Base-by-base conservation (phyloP, 2,888 invertebrate species). In the Meganola albula region DNA sequence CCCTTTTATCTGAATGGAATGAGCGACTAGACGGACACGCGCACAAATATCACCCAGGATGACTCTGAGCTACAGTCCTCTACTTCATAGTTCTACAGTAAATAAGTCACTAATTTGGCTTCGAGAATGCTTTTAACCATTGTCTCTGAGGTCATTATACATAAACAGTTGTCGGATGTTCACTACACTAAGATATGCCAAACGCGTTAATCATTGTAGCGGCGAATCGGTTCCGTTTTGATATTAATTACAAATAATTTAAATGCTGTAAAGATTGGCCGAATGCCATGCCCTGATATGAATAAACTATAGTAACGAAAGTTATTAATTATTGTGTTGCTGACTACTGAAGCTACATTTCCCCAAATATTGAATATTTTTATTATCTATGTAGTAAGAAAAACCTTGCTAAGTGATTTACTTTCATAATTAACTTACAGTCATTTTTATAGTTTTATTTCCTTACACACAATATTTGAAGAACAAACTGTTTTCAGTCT, bases 1-100 rank as follows among this genome's bases (percentile, higher is more conserved):
- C 65, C 79, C 80, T 69, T 80, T 80, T 55, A 82, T 53, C 70
- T 79, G 83, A 48, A 85, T 72, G 55, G 78, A 70, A 48, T 80
- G 76, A 58, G 75, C 80, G 71, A 84, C 75, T 74, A 74, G 68
- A 37, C 74, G 67, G 40, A 78, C 49, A 12, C 76, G 75, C 39
- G 69, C 74, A 32, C 62, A 46, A 51, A 77, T 61, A 55, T 74
- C 74, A 67, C 78, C 84, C 84, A 85, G 84, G 72, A 74, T 84
- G 79, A 58, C 67, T 74, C 63, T 49, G 47, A 36, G n/a, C 39
- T 40, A 27, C 34, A 37, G 23, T 46, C 44, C 43, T 34, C 41
- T 39, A 43, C 34, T 27, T 14, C 37, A 27, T 37, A 34, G 16
- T 24, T 29, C n/a, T n/a, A n/a, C 32, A 30, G 36, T 4, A 28